Conservation (phyloP, 2,888 invertebrate species). For the Drosophila limbata region DNA sequence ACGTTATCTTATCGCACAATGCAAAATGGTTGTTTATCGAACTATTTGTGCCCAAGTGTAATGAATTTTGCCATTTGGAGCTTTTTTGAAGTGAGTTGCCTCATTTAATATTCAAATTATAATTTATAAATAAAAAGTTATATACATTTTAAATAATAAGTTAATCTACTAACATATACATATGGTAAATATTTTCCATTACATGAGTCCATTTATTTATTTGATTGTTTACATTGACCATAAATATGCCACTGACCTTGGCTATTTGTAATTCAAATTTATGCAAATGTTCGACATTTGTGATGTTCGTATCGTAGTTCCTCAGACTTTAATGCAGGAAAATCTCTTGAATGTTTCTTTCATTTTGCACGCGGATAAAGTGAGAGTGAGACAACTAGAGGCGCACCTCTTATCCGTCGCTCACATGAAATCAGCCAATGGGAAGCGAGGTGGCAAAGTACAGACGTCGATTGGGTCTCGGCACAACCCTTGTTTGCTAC, state of each 20-base stretch:
- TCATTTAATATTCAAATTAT: constrained; percentile 1
- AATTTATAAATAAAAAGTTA: not conserved
- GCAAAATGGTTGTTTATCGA: constrained; percentile 54
- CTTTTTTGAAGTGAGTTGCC: not conserved
- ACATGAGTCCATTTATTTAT: constrained; percentile 13
- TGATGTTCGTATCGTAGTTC: constrained; percentile 3
- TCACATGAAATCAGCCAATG: constrained; percentile 51
- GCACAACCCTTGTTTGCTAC: constrained; percentile 49
- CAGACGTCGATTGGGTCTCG: constrained; percentile 38
- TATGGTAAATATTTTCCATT: not conserved
- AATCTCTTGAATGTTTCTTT: constrained; percentile 42
- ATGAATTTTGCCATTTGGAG: constrained; percentile 5
- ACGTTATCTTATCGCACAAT: constrained; percentile 44
- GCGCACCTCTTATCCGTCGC: constrained; percentile 58
- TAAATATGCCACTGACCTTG: constrained; percentile 64
- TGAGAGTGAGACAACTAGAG: constrained; percentile 65
- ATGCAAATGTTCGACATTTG: constrained; percentile 45
- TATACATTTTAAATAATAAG: not conserved
- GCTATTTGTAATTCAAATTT: constrained; percentile 55
- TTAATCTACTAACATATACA: not conserved
- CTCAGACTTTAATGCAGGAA: constrained; percentile 35
- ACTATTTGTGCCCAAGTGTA: constrained; percentile 3
- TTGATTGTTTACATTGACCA: constrained; percentile 32
- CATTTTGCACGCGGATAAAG: constrained; percentile 75
- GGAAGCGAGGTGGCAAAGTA: constrained; percentile 25